phyloP scores from a whole-genome alignment of 2,888 invertebrate genomes.

The Polydrusus pterygomalis region DNA sequence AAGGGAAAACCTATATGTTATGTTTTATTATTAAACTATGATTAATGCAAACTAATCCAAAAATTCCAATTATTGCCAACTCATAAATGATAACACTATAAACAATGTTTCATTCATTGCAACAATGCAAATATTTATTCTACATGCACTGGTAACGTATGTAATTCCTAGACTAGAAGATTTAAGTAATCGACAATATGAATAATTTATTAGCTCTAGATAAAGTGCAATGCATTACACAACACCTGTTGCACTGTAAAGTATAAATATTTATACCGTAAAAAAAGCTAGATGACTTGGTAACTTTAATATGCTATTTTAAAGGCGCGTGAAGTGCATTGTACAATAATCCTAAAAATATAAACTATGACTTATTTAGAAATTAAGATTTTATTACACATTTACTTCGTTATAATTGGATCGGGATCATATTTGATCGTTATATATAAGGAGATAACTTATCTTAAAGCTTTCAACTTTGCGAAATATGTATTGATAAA shows the following conservation, averaged over 20 bases:
- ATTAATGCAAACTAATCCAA: too few relatives aligned
- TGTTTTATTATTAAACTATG: too few relatives aligned
- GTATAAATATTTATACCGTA: not conserved
- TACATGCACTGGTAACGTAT: not conserved
- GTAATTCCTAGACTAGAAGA: conserved; percentile 7
- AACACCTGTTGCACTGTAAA: too few relatives aligned
- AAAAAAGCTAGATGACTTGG: not conserved
- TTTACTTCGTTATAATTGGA: not conserved
- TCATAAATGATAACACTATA: too few relatives aligned
- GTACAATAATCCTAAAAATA: not conserved
- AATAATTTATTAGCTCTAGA: not conserved
- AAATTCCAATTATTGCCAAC: too few relatives aligned
- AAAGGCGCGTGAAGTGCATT: not conserved
- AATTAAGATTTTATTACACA: not conserved
- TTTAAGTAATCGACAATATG: not conserved
- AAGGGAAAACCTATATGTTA: too few relatives aligned
- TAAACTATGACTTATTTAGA: not conserved
- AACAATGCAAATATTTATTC: conserved; percentile 17
- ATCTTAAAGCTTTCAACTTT: conserved; percentile 12
- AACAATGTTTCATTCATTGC: not conserved
- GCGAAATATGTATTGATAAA: not conserved
- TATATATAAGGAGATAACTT: not conserved
- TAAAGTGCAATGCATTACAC: not conserved
- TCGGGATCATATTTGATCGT: too few relatives aligned
- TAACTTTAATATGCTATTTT: not conserved